Conservation (phyloP, 2,797 vertebrate genomes). For the Acanthornis magna region DNA sequence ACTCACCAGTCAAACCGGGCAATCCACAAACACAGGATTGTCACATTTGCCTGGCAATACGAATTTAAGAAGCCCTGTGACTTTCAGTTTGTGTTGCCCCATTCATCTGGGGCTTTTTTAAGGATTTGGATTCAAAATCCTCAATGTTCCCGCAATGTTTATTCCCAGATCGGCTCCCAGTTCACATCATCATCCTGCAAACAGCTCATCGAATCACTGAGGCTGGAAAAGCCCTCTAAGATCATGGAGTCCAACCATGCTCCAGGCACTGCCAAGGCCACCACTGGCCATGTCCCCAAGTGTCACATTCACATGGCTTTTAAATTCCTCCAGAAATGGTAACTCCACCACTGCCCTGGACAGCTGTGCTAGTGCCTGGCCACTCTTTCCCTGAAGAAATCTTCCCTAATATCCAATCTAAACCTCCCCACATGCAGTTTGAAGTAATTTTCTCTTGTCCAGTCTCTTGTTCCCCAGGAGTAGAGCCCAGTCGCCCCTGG, state of each 20-base stretch:
- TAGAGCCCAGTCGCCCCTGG: accelerated
- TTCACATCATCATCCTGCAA: neutral
- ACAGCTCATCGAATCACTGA: neutral
- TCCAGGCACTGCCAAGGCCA: neutral
- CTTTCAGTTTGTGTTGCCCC: neutral
- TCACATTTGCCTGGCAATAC: neutral
- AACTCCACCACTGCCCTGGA: too few relatives aligned
- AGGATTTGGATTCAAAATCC: neutral
- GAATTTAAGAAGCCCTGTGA: neutral
- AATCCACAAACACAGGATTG: neutral
- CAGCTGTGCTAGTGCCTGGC: neutral
- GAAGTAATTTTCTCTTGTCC: accelerated
- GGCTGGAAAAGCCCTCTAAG: neutral
- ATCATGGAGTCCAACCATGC: neutral
- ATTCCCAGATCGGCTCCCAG: neutral
- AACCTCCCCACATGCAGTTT: neutral
- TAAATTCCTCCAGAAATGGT: neutral
- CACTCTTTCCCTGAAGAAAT: neutral
- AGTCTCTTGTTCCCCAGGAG: neutral
- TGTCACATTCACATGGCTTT: neutral
- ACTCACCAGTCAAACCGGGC: neutral
- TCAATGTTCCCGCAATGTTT: neutral
- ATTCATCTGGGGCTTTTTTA: neutral
- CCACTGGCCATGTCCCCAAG: accelerated
- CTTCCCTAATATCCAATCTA: neutral